Conservation (phyloP, 2,113 vertebrate genomes). For the Cinclus mexicanus region DNA sequence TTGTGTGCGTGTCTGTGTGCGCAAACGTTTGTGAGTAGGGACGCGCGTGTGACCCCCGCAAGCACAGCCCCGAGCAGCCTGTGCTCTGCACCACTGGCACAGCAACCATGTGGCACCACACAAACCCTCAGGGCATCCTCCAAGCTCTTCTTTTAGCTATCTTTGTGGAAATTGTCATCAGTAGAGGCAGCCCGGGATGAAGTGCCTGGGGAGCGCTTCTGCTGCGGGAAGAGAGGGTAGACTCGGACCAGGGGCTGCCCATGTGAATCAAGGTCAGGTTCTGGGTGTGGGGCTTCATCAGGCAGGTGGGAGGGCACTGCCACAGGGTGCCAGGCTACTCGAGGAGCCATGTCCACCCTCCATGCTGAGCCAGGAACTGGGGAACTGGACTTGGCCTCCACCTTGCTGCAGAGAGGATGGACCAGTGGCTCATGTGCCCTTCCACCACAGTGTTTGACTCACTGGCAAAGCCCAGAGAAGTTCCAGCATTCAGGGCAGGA, state of each 20-base stretch:
- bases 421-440: no score
- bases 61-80: neutral
- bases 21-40: neutral
- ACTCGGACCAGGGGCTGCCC: fast-evolving
- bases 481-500: neutral
- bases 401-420: neutral
- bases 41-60: fast-evolving
- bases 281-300: neutral
- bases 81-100: neutral
- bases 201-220: fast-evolving
- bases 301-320: neutral
- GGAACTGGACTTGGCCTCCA: neutral
- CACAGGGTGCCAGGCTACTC: neutral
- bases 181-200: neutral
- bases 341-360: neutral
- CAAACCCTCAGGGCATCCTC: fast-evolving
- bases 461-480: neutral
- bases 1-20: neutral
- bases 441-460: fast-evolving
- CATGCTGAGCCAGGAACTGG: neutral
- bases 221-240: neutral
- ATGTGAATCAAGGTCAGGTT: fast-evolving
- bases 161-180: neutral
- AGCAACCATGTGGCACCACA: neutral
- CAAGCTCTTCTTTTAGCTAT: neutral